A percentile compares a stretch with the other conserved stretches of the same genome.
Evolutionary conservation across 2,797 vertebrate genomes (phyloP).

Genomic region (Fringilla coelebs): DNA sequence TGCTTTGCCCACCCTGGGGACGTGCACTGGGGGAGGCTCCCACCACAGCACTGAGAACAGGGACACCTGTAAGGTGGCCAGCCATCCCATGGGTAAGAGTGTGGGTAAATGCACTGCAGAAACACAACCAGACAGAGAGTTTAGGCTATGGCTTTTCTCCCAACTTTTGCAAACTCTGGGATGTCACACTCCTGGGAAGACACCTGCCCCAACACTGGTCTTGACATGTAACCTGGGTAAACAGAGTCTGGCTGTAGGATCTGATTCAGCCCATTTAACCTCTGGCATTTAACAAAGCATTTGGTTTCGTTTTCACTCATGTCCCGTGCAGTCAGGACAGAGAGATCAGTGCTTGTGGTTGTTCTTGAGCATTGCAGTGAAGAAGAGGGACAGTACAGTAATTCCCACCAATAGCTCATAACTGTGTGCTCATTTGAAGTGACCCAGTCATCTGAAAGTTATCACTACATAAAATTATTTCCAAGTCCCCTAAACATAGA

Average conservation of each 20-base stretch:
- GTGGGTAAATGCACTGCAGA: neutral
- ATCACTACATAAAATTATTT: neutral
- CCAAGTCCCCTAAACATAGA: neutral
- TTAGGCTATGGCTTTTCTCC: neutral
- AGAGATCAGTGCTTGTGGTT: neutral
- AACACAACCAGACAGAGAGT: neutral
- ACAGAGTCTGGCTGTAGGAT: neutral
- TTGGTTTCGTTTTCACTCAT: neutral
- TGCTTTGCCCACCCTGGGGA: neutral
- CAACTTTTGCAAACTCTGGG: neutral
- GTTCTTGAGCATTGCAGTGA: neutral
- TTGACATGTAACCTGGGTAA: neutral
- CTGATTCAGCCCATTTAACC: neutral
- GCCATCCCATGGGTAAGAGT: too few species aligned
- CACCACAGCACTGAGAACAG: neutral
- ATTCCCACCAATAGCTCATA: neutral
- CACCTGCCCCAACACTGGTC: neutral
- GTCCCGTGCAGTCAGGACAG: neutral
- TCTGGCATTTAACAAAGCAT: neutral
- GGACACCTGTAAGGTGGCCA: rapidly evolving
- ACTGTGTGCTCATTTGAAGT: neutral
- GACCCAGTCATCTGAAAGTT: neutral
- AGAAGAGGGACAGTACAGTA: neutral
- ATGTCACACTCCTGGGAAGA: neutral
- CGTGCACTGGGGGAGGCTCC: neutral